Percentiles rank a stretch among this genome's conserved stretches.
Conservation (phyloP, 2,888 invertebrate genomes). For the Molorchus minor region DNA sequence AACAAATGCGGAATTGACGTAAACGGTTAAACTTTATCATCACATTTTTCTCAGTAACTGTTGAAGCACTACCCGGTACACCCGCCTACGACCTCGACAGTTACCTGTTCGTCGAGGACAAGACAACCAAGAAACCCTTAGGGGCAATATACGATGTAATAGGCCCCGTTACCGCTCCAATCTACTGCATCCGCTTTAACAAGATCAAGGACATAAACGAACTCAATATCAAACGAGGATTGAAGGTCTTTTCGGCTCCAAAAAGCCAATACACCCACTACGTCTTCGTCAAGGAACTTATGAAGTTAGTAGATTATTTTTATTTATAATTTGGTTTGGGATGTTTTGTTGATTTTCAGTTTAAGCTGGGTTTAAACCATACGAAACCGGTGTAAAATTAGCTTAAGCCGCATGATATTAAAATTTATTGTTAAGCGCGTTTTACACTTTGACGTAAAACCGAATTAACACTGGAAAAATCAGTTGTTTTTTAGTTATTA, state of each 20-base stretch:
- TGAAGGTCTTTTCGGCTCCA: conserved; percentile 85
- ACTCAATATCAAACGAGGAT: conserved; percentile 73
- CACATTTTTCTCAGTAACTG: conserved; percentile 74
- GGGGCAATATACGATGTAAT: conserved; percentile 92
- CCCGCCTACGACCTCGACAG: conserved; percentile 88
- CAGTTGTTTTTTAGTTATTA: too few relatives aligned
- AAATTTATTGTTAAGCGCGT: too few relatives aligned
- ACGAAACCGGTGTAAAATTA: too few relatives aligned
- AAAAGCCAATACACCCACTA: conserved; percentile 77
- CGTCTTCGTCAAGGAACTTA: conserved; percentile 77
- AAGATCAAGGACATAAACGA: conserved; percentile 76
- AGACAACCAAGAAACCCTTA: conserved; percentile 77
- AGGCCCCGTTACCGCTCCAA: conserved; percentile 84
- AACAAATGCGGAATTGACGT: too few relatives aligned
- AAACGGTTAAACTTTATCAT: too few relatives aligned
- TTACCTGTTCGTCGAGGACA: conserved; percentile 76
- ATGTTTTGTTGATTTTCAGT: too few relatives aligned
- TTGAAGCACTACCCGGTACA: conserved; percentile 75
- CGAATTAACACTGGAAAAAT: too few relatives aligned
- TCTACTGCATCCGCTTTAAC: conserved; percentile 93
- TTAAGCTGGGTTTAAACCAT: too few relatives aligned
- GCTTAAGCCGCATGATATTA: too few relatives aligned
- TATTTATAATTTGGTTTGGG: too few relatives aligned
- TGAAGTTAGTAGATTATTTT: conserved; percentile 67
- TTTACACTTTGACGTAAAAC: too few relatives aligned